Evolutionary conservation across 2,888 invertebrate species (phyloP), one percentile per base, ranked within the genome.

Genomic region (Stegana nigrithorax): DNA sequence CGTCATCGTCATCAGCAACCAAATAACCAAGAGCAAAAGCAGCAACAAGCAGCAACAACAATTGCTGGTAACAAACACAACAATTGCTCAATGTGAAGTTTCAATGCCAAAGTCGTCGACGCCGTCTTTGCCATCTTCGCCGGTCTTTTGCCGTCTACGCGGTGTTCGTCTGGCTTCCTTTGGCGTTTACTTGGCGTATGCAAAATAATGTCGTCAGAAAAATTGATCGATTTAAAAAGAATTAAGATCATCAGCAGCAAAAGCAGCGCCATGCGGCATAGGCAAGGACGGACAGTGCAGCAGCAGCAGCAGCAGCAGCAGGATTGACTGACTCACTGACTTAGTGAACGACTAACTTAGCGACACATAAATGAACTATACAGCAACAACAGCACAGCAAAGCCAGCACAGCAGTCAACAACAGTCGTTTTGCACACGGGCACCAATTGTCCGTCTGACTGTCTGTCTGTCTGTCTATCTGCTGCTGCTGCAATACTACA

Each of bases 211-310:
- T 79, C 78, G 80, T 79, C 78, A 79, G 47, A 73, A 73, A 80
- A 80, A 79, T 81, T 80, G 81, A 80, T 79, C 78, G 78, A 79
- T 79, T 79, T 79, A 79, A 80, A 80, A 73, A 80, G 78, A 79
- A 79, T 79, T 79, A 80, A 80, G 81, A 79, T 79, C 80, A 79
- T 79, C 81, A 62, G 59, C 44, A 67, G 62, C 67, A n/a, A n/a
- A n/a, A 58, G 56, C 64, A 66, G 61, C 32, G 59, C 12, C 51
- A 27, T 25, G n/a, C 27, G 4, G 51, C 45, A 17, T 23, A 50
- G 14, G 42, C 27, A 51, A 59, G 39, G 62, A 62, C 68, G 42
- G 21, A 19, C 53, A 53, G 32, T n/a, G 17, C 12, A 29, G 17
- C 53, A 27, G 21, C n/a, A n/a, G n/a, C n/a, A n/a, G n/a, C n/a